Conservation (phyloP, 2,113 vertebrate genomes). For the Chamaea fasciata region DNA sequence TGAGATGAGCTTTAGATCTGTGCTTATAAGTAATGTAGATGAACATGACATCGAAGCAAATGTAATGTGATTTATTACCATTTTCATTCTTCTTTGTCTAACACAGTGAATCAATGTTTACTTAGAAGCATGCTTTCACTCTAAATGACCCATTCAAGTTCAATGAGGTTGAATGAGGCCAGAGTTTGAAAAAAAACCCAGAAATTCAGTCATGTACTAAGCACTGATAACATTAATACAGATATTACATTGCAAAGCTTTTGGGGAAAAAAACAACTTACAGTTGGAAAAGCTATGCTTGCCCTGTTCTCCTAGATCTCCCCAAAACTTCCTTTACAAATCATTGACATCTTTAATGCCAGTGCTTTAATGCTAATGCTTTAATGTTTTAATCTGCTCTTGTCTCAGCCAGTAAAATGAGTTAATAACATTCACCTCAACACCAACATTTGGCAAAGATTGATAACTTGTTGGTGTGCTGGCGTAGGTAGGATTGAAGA, state of each 20-base stretch:
- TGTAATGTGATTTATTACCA: constrained; percentile 22
- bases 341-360: neutral
- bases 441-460: neutral
- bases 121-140: constrained; percentile 40
- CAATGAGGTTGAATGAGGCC: constrained; percentile 42
- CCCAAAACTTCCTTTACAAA: neutral
- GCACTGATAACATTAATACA: neutral
- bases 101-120: constrained; percentile 29
- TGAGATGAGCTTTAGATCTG: neutral
- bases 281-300: neutral
- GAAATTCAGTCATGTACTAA: neutral
- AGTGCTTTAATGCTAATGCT: too few relatives aligned
- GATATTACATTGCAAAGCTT: neutral
- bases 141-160: constrained; percentile 42
- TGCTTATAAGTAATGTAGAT: neutral
- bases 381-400: neutral
- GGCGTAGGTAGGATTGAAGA: neutral
- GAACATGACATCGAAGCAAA: neutral
- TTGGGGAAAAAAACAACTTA: neutral
- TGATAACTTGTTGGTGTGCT: neutral
- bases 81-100: constrained; percentile 32
- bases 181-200: neutral
- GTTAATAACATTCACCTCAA: neutral
- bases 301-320: neutral
- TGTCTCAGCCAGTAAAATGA: neutral